phyloP scores from a whole-genome alignment of 2,113 vertebrate genomes.

The Tonatia bakeri region DNA sequence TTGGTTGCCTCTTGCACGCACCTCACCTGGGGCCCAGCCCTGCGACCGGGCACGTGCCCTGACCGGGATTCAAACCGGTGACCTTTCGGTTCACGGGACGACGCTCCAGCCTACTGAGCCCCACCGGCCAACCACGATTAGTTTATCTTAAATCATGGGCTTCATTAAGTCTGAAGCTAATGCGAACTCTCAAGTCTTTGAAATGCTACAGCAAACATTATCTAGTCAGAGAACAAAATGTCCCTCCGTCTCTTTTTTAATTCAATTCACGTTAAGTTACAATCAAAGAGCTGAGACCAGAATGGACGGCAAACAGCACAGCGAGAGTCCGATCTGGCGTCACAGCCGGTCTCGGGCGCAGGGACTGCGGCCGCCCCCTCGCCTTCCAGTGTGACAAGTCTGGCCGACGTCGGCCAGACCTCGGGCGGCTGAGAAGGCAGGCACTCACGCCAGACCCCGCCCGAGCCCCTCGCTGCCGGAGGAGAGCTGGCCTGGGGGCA shows the following conservation, averaged over 20 bases:
- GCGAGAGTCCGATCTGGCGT: not conserved
- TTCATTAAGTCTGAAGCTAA: conserved; percentile 41
- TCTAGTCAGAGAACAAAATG: conserved; percentile 19
- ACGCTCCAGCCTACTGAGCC: too few relatives aligned
- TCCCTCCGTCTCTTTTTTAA: not conserved
- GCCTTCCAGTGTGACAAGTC: not conserved
- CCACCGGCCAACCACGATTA: not conserved
- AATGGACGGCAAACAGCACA: not conserved
- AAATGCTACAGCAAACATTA: conserved; percentile 34
- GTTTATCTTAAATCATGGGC: not conserved
- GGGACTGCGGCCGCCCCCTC: not conserved
- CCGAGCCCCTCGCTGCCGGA: too few relatives aligned
- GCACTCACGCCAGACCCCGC: not conserved
- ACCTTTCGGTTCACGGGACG: too few relatives aligned
- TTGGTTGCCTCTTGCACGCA: too few relatives aligned
- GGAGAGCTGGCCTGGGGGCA: rapidly evolving
- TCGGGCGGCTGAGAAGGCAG: not conserved
- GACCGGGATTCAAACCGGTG: too few relatives aligned
- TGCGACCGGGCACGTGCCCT: too few relatives aligned
- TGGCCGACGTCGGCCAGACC: not conserved
- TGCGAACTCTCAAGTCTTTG: not conserved
- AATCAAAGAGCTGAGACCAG: not conserved
- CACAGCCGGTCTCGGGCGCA: not conserved
- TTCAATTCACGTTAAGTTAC: not conserved
- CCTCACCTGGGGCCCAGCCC: too few relatives aligned